Conservation (phyloP, 2,888 invertebrate species). For the Lasioglossum vierecki region DNA sequence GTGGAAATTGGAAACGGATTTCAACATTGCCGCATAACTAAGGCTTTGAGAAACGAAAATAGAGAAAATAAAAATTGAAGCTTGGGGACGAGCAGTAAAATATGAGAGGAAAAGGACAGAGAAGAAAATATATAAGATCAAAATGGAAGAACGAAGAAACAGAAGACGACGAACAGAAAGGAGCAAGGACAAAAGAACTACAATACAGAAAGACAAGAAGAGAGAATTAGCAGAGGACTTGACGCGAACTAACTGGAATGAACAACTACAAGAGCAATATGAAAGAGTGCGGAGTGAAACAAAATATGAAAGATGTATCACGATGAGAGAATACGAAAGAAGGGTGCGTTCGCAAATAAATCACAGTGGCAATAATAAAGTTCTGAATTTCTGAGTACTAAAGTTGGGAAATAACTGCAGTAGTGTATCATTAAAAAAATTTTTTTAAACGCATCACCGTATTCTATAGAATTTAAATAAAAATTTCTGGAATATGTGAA, state of each 20-base stretch:
- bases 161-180: not conserved
- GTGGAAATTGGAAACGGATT: not conserved
- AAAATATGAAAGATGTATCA: not conserved
- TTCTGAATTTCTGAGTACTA: not conserved
- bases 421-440: not conserved
- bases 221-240: slow-evolving; percentile 2
- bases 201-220: not conserved
- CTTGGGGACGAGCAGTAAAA: not conserved
- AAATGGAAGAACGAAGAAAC: not conserved
- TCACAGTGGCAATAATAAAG: not conserved
- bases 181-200: not conserved
- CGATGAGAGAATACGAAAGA: not conserved
- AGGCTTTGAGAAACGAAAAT: not conserved
- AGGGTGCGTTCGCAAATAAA: not conserved
- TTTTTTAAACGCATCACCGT: accelerated
- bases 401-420: not conserved
- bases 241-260: not conserved
- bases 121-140: not conserved
- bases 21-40: not conserved
- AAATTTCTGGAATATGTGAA: not conserved
- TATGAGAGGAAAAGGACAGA: not conserved
- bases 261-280: not conserved
- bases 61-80: not conserved
- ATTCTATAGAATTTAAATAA: not conserved
- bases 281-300: not conserved